A percentile compares a stretch with the other conserved stretches of the same genome.
These are phyloP conservation scores for Chrysolina americana DNA, from an alignment of 2,888 invertebrate genomes.

Conservation along the genomic window DNA sequence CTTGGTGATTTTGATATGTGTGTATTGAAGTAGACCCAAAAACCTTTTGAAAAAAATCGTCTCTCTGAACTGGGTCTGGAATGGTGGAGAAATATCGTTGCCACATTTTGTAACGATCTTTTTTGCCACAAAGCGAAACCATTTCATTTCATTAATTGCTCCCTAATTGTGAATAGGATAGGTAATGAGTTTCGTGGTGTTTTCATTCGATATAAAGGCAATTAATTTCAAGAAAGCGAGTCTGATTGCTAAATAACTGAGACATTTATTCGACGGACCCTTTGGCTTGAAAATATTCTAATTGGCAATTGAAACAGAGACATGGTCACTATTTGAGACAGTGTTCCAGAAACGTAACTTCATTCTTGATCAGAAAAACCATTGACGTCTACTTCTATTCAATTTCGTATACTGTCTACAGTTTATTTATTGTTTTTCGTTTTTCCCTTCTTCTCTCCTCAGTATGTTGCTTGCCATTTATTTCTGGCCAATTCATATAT, in stretches of 20 bases:
- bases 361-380: no score
- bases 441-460: no score
- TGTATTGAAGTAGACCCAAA: no score
- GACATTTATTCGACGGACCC: constrained; percentile 6
- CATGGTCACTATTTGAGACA: not conserved
- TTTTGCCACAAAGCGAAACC: constrained; percentile 11
- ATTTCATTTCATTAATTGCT: constrained; percentile 10
- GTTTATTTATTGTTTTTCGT: no score
- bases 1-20: no score
- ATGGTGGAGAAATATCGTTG: no score
- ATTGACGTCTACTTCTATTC: no score
- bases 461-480: no score
- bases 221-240: constrained; percentile 9
- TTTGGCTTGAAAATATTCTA: not conserved
- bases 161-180: constrained; percentile 12
- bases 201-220: constrained; percentile 14
- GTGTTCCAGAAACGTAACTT: not conserved
- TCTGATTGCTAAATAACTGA: constrained; percentile 9
- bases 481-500: no score
- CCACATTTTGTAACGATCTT: not conserved
- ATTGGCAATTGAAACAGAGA: not conserved
- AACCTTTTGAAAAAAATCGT: no score
- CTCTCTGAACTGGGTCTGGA: no score
- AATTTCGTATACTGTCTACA: no score
- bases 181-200: constrained; percentile 18